phyloP scores from a whole-genome alignment of 2,113 vertebrate genomes.

The Nyctereutes procyonoides region DNA sequence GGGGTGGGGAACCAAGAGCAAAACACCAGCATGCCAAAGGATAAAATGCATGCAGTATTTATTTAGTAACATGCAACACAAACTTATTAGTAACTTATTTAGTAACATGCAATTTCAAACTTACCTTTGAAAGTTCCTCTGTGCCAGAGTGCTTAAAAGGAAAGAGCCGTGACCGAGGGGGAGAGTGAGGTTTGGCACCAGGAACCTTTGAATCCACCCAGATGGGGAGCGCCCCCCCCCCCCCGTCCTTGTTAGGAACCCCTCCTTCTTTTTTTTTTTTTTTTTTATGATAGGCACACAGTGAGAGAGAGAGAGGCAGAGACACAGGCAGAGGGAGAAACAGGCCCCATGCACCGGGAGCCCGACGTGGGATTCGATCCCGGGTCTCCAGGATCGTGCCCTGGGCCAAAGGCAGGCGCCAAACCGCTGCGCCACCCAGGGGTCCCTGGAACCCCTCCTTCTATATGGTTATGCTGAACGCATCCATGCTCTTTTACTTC shows the following conservation, averaged over 20 bases:
- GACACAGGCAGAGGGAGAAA: too few relatives aligned
- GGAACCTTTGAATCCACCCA: not conserved
- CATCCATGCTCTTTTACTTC: constrained; percentile 53
- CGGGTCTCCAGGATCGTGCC: too few relatives aligned
- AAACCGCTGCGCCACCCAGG: too few relatives aligned
- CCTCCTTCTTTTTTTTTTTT: too few relatives aligned
- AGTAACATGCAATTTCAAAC: not conserved
- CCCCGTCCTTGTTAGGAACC: not conserved
- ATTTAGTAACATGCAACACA: not conserved
- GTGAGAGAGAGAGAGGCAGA: too few relatives aligned
- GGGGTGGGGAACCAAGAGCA: too few relatives aligned
- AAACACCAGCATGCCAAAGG: not conserved
- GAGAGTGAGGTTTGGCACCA: not conserved
- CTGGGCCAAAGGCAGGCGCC: too few relatives aligned
- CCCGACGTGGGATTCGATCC: too few relatives aligned
- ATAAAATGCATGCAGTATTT: not conserved
- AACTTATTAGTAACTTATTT: too few relatives aligned
- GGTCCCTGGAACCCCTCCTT: not conserved
- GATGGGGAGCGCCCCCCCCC: not conserved
- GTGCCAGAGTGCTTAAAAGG: not conserved
- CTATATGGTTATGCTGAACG: constrained; percentile 1
- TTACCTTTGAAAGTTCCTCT: not conserved
- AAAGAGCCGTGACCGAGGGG: not conserved
- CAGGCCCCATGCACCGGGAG: too few relatives aligned
- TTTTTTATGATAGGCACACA: too few relatives aligned